These are phyloP conservation scores for Cactoblastis cactorum DNA, from an alignment of 2,888 invertebrate species.

Conservation along the genomic window DNA sequence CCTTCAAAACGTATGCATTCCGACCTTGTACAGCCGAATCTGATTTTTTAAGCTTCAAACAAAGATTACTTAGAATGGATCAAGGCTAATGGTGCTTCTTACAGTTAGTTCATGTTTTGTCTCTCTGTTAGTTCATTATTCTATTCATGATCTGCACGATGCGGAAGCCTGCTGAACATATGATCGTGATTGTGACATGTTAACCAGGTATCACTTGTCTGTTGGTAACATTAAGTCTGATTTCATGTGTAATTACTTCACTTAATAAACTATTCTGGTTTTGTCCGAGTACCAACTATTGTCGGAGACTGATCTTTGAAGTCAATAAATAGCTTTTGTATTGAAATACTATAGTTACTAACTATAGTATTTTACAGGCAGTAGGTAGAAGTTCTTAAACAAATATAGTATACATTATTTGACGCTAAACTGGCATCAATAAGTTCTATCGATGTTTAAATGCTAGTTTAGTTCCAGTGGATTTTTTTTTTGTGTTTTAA, in stretches of 20 bases:
- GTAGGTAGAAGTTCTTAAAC: too few relatives aligned
- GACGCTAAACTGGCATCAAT: too few relatives aligned
- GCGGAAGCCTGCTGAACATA: constrained; percentile 27
- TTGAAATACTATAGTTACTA: too few relatives aligned
- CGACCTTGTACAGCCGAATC: constrained; percentile 9
- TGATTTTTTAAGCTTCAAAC: constrained; percentile 16
- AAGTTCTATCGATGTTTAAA: too few relatives aligned
- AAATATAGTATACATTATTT: too few relatives aligned
- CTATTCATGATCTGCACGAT: constrained; percentile 37
- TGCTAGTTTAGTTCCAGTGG: too few relatives aligned
- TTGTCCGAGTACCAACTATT: too few relatives aligned
- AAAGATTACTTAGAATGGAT: constrained; percentile 24
- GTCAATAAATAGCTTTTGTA: too few relatives aligned
- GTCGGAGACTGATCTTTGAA: neutral
- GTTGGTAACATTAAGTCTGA: constrained; percentile 3
- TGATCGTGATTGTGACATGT: constrained; percentile 9
- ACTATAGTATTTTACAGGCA: too few relatives aligned
- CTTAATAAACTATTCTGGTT: neutral
- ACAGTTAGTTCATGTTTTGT: constrained; percentile 30
- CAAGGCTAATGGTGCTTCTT: constrained; percentile 33
- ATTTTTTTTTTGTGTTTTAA: too few relatives aligned
- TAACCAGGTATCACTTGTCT: neutral
- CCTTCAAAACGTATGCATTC: constrained; percentile 3
- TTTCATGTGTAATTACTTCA: constrained; percentile 4
- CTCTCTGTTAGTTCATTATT: constrained; percentile 23